Evolutionary conservation across 2,797 vertebrate species (phyloP), one percentile per base, ranked within the genome.

Genomic region (Cygnus olor): DNA sequence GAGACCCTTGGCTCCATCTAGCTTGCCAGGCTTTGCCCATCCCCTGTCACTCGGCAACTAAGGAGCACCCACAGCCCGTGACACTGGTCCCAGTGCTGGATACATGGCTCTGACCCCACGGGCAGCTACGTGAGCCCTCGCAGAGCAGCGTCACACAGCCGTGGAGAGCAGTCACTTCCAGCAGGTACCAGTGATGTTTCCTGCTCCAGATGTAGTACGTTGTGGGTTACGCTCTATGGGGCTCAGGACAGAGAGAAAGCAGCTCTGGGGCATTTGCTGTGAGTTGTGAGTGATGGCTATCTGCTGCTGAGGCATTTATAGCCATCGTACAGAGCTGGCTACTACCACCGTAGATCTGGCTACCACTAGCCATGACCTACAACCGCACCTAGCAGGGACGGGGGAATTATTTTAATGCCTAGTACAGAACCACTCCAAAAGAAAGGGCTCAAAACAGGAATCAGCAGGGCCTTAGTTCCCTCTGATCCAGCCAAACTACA

Each of bases 381-480:
- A 88, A 8, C 38, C 17, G 51, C 74, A 76, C 34, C 63, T 70
- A 21, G 42, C 51, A 80, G 66, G 34, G 58, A 10, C 2, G 30
- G 44, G 70, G 86, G 44, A 4, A 4, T 17, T n/a, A 25, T 63
- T 90, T 91, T 21, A 85, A 74, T 21, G 64, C 56, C 74, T 53
- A 9, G 13, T 21, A 60, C 47, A 93, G 60, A 94, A 73, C 18
- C 20, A 70, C 16, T 25, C 53, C 15, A 49, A 82, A 87, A 79
- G 88, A 85, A 95, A 96, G 91, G 85, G 85, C 88, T 95, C 83
- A 58, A 84, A 93, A 85, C 18, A 76, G n/a, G 68, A 91, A 28
- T 58, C 57, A 45, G 34, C 21, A 28, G 11, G 71, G 28, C 47
- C 91, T 85, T 42, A 38, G 42, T 61, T 82, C 88, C 57, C 68